A percentile compares a stretch with the other conserved stretches of the same genome.
These are phyloP conservation scores for Pagrus major DNA, from an alignment of 2,113 vertebrate genomes.

Conservation along the genomic window DNA sequence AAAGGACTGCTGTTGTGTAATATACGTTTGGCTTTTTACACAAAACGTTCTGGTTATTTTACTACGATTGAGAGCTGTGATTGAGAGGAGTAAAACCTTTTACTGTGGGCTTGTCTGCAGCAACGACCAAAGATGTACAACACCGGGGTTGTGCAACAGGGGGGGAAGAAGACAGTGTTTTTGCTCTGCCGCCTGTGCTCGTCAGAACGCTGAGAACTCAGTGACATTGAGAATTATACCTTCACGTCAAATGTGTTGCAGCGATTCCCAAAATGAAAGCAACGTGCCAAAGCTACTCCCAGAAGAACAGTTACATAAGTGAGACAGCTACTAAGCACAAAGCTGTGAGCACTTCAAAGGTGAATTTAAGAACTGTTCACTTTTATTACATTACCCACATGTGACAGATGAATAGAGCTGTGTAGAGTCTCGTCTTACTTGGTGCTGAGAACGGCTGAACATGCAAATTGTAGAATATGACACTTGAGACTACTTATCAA, in stretches of 20 bases:
- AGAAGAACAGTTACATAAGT: slow-evolving; percentile 62
- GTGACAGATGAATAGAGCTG: slow-evolving; percentile 35
- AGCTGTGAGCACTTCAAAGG: slow-evolving; percentile 54
- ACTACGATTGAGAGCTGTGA: slow-evolving; percentile 40
- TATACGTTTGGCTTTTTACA: slow-evolving; percentile 39
- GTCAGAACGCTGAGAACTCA: slow-evolving; percentile 46
- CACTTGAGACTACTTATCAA: slow-evolving; percentile 31
- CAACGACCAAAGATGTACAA: slow-evolving; percentile 60
- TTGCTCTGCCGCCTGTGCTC: slow-evolving; percentile 33
- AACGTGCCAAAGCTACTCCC: slow-evolving; percentile 52
- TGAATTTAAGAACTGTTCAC: slow-evolving; percentile 46
- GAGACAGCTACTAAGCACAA: slow-evolving; percentile 40
- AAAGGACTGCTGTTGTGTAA: slow-evolving; percentile 18
- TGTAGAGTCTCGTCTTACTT: not conserved
- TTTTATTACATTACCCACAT: slow-evolving; percentile 37
- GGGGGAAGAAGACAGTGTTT: slow-evolving; percentile 37
- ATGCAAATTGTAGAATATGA: slow-evolving; percentile 29
- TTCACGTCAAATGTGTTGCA: slow-evolving; percentile 65
- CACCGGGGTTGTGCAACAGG: slow-evolving; percentile 47
- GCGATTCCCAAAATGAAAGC: slow-evolving; percentile 66
- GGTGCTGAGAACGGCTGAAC: not conserved
- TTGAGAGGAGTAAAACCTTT: slow-evolving; percentile 58
- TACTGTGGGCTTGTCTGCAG: slow-evolving; percentile 48
- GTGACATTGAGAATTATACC: slow-evolving; percentile 61
- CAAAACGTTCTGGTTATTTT: slow-evolving; percentile 36